These are phyloP conservation scores for Leuctra nigra DNA, from an alignment of 2,888 invertebrate species.

Conservation along the genomic window DNA sequence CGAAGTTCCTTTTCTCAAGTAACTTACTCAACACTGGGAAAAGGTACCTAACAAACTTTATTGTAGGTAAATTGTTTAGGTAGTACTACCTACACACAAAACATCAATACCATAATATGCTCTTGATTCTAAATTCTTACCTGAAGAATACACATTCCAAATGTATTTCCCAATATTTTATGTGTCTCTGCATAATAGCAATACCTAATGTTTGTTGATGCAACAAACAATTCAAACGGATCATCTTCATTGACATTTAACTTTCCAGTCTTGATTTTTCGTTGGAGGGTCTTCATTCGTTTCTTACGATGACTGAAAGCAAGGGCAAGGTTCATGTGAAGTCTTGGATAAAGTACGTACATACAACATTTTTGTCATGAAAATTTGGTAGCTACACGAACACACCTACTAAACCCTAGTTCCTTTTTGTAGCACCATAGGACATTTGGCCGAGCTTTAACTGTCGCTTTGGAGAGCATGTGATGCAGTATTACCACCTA, in stretches of 20 bases:
- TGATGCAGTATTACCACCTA: constrained; percentile 96
- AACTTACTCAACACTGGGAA: no score
- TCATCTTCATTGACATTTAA: constrained; percentile 90
- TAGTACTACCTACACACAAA: no score
- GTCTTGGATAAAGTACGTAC: no score
- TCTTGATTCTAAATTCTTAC: constrained; percentile 46
- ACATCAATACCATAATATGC: no score
- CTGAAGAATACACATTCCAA: constrained; percentile 91
- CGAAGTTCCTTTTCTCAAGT: no score
- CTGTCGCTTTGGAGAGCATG: constrained; percentile 90
- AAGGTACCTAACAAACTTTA: no score
- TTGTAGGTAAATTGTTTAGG: no score
- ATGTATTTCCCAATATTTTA: constrained; percentile 95
- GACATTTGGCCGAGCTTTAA: constrained; percentile 88
- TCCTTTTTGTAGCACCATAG: constrained; percentile 99
- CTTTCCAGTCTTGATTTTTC: constrained; percentile 83
- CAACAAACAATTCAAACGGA: constrained; percentile 91
- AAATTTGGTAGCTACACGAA: background rate
- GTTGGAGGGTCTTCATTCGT: constrained; percentile 72
- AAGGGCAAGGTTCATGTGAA: no score
- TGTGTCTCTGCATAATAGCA: constrained; percentile 97
- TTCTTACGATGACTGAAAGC: constrained; percentile 83
- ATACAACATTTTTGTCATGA: background rate
- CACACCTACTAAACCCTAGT: constrained; percentile 77
- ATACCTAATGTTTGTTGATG: constrained; percentile 94